Conservation (phyloP, 1,140 invertebrate species). For the Saccostrea cuccullata region DNA sequence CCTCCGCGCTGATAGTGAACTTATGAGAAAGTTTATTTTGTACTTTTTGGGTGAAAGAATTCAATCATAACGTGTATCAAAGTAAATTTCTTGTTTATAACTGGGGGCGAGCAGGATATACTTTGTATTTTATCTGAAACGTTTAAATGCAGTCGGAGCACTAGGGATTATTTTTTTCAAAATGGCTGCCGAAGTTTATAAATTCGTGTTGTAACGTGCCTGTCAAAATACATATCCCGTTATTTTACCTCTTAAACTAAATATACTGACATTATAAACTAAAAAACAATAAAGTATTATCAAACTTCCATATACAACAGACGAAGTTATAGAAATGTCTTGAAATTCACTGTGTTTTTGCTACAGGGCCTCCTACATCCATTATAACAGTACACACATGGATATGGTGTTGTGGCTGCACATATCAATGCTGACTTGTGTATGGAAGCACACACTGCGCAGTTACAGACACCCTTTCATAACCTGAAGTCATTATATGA, state of each 20-base stretch:
- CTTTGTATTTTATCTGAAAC: not conserved
- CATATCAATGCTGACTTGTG: conserved; percentile 25
- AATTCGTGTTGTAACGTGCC: conserved; percentile 70
- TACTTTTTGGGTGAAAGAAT: conserved; percentile 51
- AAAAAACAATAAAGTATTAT: not conserved
- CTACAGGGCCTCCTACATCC: conserved; percentile 27
- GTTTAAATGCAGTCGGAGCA: conserved; percentile 15
- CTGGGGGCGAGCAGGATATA: not conserved
- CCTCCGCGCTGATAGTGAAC: conserved; percentile 41
- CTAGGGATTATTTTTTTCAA: conserved; percentile 69
- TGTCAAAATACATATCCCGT: conserved; percentile 41
- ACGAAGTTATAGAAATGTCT: not conserved
- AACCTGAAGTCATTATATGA: not conserved
- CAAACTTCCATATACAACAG: not conserved
- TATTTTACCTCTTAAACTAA: not conserved
- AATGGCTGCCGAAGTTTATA: conserved; percentile 64
- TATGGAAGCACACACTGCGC: conserved; percentile 24
- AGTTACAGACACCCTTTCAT: not conserved
- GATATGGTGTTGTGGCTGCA: conserved; percentile 9
- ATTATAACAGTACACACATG: conserved; percentile 22
- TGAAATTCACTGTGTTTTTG: not conserved
- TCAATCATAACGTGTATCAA: not conserved
- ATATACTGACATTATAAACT: not conserved
- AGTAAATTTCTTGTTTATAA: not conserved
- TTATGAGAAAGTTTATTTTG: conserved; percentile 46